Evolutionary conservation across 2,888 invertebrate genomes (phyloP).

Genomic region (Melanargia galathea): DNA sequence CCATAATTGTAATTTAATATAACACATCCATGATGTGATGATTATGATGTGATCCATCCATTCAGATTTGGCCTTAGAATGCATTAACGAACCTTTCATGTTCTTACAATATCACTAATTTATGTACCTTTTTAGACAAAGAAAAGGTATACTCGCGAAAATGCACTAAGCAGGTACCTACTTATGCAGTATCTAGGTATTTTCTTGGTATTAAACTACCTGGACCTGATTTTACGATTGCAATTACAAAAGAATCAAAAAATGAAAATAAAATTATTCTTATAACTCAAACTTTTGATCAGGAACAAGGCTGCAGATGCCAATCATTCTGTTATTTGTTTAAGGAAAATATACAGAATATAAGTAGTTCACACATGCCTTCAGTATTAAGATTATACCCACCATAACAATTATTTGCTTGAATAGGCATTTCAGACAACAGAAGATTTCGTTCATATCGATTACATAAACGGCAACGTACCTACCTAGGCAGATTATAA

Average conservation of each 20-base stretch:
- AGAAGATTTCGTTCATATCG: constrained; percentile 65
- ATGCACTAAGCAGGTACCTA: too few relatives aligned
- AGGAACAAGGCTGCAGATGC: too few relatives aligned
- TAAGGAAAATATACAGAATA: neutral
- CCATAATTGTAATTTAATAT: neutral
- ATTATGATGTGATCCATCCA: too few relatives aligned
- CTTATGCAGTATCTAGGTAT: neutral
- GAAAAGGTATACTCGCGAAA: too few relatives aligned
- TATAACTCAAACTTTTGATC: too few relatives aligned
- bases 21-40: neutral
- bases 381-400: constrained; percentile 49
- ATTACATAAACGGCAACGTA: constrained; percentile 64
- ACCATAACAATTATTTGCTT: constrained; percentile 57
- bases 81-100: too few relatives aligned
- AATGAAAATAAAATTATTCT: too few relatives aligned
- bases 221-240: neutral
- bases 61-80: too few relatives aligned
- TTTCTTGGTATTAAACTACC: neutral
- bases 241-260: neutral
- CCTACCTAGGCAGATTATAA: too few relatives aligned
- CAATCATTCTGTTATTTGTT: too few relatives aligned
- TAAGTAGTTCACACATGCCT: constrained; percentile 44
- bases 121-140: too few relatives aligned
- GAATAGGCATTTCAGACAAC: constrained; percentile 68
- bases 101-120: too few relatives aligned